Conservation (phyloP, 2,797 vertebrate species). For the Neostethus bicornis region DNA sequence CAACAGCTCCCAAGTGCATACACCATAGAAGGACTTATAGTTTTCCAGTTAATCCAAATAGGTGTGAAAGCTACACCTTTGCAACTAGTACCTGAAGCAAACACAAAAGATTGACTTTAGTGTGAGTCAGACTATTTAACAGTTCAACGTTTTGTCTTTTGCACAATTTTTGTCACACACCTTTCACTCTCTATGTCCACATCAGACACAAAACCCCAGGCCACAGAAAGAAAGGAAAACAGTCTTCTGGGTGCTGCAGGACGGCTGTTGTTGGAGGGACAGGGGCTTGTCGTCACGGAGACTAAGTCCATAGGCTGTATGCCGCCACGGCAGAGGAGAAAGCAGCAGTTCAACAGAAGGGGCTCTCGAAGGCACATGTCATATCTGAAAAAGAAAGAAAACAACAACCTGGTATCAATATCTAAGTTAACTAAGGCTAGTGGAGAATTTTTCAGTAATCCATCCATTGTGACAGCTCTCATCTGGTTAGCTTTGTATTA, state of each 20-base stretch:
- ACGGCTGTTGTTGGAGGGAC: conserved; percentile 69
- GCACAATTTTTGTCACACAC: conserved; percentile 37
- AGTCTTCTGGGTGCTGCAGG: conserved; percentile 73
- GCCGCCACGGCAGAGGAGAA: conserved; percentile 89
- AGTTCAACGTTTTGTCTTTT: too few relatives aligned
- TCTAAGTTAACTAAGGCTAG: not conserved
- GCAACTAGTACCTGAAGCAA: too few relatives aligned
- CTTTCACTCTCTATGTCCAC: conserved; percentile 95
- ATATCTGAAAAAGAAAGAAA: conserved; percentile 76
- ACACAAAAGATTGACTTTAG: too few relatives aligned
- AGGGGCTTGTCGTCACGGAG: conserved; percentile 86
- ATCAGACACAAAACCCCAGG: conserved; percentile 94
- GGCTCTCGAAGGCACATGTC: conserved; percentile 89
- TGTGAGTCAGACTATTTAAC: too few relatives aligned
- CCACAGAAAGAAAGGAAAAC: conserved; percentile 93
- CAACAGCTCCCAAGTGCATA: too few relatives aligned
- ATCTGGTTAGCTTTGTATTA: not conserved
- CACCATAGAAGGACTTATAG: too few relatives aligned
- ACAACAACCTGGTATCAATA: not conserved
- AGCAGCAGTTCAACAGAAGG: conserved; percentile 90
- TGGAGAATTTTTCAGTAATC: not conserved
- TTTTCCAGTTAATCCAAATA: too few relatives aligned
- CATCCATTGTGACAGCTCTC: not conserved
- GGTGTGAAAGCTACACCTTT: too few relatives aligned
- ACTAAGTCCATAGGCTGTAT: conserved; percentile 88